A percentile compares a stretch with the other conserved stretches of the same genome.
Evolutionary conservation across 2,888 invertebrate genomes (phyloP).

Genomic region (Cotesia congregata): DNA sequence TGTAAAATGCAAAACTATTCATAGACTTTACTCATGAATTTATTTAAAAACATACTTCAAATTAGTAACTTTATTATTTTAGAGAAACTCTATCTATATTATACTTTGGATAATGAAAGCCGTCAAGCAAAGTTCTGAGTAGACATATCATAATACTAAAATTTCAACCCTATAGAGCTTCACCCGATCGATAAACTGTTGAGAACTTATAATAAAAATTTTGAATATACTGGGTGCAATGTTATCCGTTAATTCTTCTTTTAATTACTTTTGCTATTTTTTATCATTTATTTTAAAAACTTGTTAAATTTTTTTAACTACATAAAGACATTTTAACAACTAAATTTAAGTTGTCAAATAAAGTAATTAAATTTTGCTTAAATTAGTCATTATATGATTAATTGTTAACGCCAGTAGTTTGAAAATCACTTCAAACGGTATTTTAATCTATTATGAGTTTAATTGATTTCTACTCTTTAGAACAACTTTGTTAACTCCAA

Average conservation of each 20-base stretch:
- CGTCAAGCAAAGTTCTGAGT: background rate
- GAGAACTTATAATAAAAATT: background rate
- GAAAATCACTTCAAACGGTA: background rate
- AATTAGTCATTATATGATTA: background rate
- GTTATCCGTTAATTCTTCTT: too few species aligned
- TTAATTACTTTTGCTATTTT: background rate
- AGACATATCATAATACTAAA: background rate
- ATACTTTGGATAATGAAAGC: background rate
- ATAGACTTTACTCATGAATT: background rate
- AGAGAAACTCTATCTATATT: background rate
- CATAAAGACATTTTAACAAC: background rate
- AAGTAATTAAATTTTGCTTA: background rate
- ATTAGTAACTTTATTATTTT: background rate
- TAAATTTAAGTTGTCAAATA: background rate
- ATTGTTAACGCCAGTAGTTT: background rate
- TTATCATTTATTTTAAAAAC: background rate
- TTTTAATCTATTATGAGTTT: background rate
- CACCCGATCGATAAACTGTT: background rate
- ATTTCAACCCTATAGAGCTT: background rate
- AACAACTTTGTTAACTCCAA: background rate
- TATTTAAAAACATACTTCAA: background rate
- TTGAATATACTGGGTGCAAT: background rate
- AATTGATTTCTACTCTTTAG: background rate
- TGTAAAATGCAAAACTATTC: background rate
- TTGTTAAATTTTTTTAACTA: too few species aligned